Base-by-base conservation (phyloP, 2,113 vertebrate genomes). In the Eurypyga helias region DNA sequence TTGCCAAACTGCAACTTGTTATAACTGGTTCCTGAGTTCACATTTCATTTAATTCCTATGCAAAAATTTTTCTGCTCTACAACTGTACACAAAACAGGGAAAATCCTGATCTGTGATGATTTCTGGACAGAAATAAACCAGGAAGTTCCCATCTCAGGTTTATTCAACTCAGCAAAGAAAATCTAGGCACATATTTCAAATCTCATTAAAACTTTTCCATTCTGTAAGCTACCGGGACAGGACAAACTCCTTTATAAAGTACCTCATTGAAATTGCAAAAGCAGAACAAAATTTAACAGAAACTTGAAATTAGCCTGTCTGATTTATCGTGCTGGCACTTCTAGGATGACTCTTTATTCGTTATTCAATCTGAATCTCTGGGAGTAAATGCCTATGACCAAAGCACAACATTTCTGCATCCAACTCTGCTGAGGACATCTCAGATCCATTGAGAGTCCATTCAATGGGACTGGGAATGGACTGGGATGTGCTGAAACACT, bases 21-120 rank as follows among this genome's bases (percentile, higher is more conserved):
- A 58, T 46, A 70, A 55, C 0, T 24, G 7, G 0, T 6, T 86
- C 45, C 86, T 46, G 80, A 83, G 86, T 36, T 93, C 64, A 38
- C 98, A 98, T 97, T 97, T 66, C 45, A 85, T 49, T 62, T 67
- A 31, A 29, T 4, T 49, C 34, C 86, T 76, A 96, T 97, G 96
- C 96, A 97, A 97, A 97, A 98, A 95, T 67, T 34, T 61, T 58
- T 15, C 43, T 90, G 31, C 10, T 31, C 51, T 62, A 34, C 45
- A 84, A 1, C n/a, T 25, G 10, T 25, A 41, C 45, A 52, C 16
- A 60, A 24, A 66, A 0, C 19, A 19, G 11, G 6, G 14, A 43
- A 84, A 48, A 0, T 3, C 7, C 25, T 58, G 11, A 62, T 49
- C 34, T 62, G 5, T 29, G 28, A n/a, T 28, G 17, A 65, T 41